phyloP scores from a whole-genome alignment of 2,888 invertebrate species.

The Chymomyza amoena region DNA sequence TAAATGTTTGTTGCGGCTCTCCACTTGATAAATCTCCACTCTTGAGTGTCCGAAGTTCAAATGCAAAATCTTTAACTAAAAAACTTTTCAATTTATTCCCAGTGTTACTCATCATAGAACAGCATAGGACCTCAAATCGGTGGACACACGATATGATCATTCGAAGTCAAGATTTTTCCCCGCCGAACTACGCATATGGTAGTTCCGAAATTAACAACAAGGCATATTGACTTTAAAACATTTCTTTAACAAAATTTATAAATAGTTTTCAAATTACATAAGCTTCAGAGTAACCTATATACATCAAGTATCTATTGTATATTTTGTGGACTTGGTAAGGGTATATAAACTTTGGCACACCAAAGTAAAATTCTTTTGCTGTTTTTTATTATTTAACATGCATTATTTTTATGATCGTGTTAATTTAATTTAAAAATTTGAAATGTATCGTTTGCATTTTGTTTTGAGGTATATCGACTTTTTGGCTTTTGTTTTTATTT shows the following conservation, averaged over 20 bases:
- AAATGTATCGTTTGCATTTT: background rate
- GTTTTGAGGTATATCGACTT: constrained; percentile 2
- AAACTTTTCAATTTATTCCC: too few relatives aligned
- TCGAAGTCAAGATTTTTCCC: too few relatives aligned
- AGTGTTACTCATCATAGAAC: too few relatives aligned
- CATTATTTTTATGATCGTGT: background rate
- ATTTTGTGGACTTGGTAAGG: background rate
- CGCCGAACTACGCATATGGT: too few relatives aligned
- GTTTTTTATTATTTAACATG: background rate
- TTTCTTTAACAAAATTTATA: background rate
- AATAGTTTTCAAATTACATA: background rate
- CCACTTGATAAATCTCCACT: too few relatives aligned
- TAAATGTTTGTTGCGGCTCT: too few relatives aligned
- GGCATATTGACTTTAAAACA: too few relatives aligned
- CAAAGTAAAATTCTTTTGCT: background rate
- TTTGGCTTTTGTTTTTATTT: background rate
- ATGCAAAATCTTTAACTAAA: too few relatives aligned
- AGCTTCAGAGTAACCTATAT: background rate
- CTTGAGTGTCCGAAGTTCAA: too few relatives aligned
- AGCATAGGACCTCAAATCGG: too few relatives aligned
- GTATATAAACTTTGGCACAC: background rate
- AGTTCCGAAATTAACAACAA: too few relatives aligned
- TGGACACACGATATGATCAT: too few relatives aligned
- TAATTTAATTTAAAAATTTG: background rate
- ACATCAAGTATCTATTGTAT: background rate